Percentiles rank a stretch among this genome's conserved stretches.
These are phyloP conservation scores for Lepus americanus DNA, from an alignment of 2,113 vertebrate species.

Conservation along the genomic window DNA sequence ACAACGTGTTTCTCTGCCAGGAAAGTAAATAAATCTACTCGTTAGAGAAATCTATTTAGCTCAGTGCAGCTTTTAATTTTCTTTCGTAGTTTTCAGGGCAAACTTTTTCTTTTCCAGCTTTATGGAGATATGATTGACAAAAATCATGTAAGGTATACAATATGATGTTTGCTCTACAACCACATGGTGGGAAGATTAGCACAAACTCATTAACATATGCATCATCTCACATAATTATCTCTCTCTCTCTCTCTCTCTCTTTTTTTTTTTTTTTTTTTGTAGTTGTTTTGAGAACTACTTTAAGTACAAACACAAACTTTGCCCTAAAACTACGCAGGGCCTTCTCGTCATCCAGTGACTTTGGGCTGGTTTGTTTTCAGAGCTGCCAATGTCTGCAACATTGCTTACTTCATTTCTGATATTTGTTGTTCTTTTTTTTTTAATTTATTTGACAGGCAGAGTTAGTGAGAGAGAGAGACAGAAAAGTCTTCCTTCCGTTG, in stretches of 20 bases:
- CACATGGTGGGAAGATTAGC: background rate
- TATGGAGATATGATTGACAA: background rate
- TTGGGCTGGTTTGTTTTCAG: background rate
- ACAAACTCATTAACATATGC: background rate
- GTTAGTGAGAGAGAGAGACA: too few species aligned
- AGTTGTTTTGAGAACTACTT: background rate
- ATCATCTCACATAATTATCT: background rate
- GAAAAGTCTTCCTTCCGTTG: too few species aligned
- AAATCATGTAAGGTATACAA: background rate
- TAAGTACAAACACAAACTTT: too few species aligned
- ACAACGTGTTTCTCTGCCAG: slow-evolving; percentile 31
- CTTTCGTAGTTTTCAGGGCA: slow-evolving; percentile 33
- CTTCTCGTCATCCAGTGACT: too few species aligned
- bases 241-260: background rate
- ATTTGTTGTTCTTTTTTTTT: too few species aligned
- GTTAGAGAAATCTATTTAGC: slow-evolving; percentile 31
- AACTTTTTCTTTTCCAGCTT: background rate
- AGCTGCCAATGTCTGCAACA: background rate
- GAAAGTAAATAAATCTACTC: background rate
- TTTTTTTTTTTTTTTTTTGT: background rate
- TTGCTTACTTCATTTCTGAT: background rate
- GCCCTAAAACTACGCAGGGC: too few species aligned
- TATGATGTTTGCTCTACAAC: background rate
- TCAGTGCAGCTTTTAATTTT: slow-evolving; percentile 11
- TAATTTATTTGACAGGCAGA: too few species aligned